Percentiles rank a stretch among this genome's conserved stretches.
Conservation (phyloP, 2,797 vertebrate species). For the Tragopan temminckii region DNA sequence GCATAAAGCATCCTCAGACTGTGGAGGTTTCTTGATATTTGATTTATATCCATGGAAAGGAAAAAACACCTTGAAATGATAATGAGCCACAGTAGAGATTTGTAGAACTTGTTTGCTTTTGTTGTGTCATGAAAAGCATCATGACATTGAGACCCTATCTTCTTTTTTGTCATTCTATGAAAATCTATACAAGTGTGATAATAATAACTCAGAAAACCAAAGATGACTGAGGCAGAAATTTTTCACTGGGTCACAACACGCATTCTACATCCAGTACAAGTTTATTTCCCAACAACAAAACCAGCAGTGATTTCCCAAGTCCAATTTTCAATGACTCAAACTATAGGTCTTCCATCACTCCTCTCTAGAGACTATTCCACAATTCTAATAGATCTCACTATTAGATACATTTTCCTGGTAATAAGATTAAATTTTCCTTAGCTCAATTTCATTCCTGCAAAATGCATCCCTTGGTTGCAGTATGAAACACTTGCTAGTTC, state of each 20-base stretch:
- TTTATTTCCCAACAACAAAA: conserved; percentile 3
- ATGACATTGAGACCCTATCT: conserved; percentile 73
- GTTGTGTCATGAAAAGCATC: conserved; percentile 77
- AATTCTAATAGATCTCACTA: conserved; percentile 31
- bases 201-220: background rate
- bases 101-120: conserved; percentile 59
- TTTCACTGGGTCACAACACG: background rate
- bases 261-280: background rate
- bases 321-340: background rate
- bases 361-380: conserved; percentile 51
- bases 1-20: conserved; percentile 85
- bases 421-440: conserved; percentile 62
- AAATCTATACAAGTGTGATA: background rate
- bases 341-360: conserved; percentile 3
- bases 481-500: conserved; percentile 55
- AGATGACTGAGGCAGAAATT: background rate
- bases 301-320: background rate
- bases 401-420: conserved; percentile 57
- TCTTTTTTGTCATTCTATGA: background rate
- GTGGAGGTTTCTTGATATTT: no score
- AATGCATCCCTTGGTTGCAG: conserved; percentile 52
- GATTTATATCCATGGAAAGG: conserved; percentile 71
- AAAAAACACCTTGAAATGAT: conserved; percentile 83
- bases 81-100: background rate
- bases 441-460: conserved; percentile 52